Evolutionary conservation across 2,113 vertebrate species (phyloP).

Genomic region (Nothocercus nigrocapillus): DNA sequence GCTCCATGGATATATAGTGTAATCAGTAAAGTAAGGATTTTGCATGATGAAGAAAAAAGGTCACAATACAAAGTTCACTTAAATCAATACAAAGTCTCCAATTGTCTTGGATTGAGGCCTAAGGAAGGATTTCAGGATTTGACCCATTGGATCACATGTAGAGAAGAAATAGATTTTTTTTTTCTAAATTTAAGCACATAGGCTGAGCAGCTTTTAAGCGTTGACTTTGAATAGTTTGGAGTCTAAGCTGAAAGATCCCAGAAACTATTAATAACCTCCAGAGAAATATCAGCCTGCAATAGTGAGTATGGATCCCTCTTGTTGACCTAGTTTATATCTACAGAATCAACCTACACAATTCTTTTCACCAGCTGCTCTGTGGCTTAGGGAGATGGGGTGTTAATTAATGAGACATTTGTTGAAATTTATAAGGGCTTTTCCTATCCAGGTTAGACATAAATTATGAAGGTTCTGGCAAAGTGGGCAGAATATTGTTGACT

Average conservation of each 20-base stretch:
- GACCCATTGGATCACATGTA: not conserved
- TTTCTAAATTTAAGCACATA: not conserved
- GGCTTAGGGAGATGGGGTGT: slow-evolving; percentile 75
- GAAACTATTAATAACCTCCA: slow-evolving; percentile 63
- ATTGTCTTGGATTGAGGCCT: not conserved
- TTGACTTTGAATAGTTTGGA: slow-evolving; percentile 48
- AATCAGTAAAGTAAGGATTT: slow-evolving; percentile 36
- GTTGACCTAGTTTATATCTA: slow-evolving; percentile 62
- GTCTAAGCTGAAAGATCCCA: slow-evolving; percentile 31
- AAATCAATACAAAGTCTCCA: not conserved
- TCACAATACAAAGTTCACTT: not conserved
- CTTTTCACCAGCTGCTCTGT: slow-evolving; percentile 74
- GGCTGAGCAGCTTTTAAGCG: not conserved
- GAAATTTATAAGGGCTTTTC: slow-evolving; percentile 70
- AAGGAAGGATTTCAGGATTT: not conserved
- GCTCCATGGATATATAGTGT: not conserved
- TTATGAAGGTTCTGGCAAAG: slow-evolving; percentile 52
- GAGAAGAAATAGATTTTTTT: not conserved
- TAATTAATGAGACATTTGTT: slow-evolving; percentile 77
- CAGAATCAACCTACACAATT: slow-evolving; percentile 64
- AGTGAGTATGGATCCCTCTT: slow-evolving; percentile 63
- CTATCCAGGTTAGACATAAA: slow-evolving; percentile 67
- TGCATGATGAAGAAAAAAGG: slow-evolving; percentile 41
- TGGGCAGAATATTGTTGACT: slow-evolving; percentile 55
- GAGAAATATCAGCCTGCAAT: slow-evolving; percentile 60